Base-by-base conservation (phyloP, 1,140 invertebrate genomes). In the Dufourea novaeangliae region DNA sequence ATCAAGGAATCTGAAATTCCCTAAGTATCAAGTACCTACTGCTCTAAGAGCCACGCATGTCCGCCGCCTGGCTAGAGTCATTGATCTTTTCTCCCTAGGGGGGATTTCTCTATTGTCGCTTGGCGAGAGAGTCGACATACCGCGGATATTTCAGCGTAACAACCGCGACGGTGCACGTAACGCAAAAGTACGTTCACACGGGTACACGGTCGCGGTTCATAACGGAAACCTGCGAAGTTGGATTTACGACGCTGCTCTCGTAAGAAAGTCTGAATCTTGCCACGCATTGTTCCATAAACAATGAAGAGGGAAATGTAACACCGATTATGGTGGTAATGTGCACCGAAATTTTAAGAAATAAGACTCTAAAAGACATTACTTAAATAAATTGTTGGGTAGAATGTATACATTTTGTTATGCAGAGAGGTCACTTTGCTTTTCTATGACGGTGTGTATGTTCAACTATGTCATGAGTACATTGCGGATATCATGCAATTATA, bases 51-150 rank as follows among this genome's bases (percentile, higher is more conserved):
- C 34, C n/a, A 32, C 14, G 44, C 41, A 25, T 27, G 34, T 73
- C 46, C 37, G 12, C 32, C 46, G 50, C 56, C 54, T 20, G 12
- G 29, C 22, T n/a, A n/a, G 12, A 74, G 12, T 56, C 77, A 70
- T 78, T 61, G 80, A 83, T 80, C 82, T 79, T 66, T 70, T 83
- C 46, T 54, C 63, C 27, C 80, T 39, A n/a, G n/a, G 27, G 52
- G n/a, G 25, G 59, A 57, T 39, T 44, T 54, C 61, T 56, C n/a
- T 17, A 63, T 32, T 52, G 17, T 56, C 39, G 75, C 41, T 25
- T 41, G 54, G 39, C 41, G 50, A 56, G 39, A 56, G 39, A 7
- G 22, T 20, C 62, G n/a, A 27, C 70, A 67, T 66, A 39, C 66
- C 46, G n/a, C 27, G 46, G 46, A 62, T 75, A 73, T 82, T 66